Base-by-base conservation (phyloP, 64 coral and sea anemone genomes). In the Cladopsammia gracilis region DNA sequence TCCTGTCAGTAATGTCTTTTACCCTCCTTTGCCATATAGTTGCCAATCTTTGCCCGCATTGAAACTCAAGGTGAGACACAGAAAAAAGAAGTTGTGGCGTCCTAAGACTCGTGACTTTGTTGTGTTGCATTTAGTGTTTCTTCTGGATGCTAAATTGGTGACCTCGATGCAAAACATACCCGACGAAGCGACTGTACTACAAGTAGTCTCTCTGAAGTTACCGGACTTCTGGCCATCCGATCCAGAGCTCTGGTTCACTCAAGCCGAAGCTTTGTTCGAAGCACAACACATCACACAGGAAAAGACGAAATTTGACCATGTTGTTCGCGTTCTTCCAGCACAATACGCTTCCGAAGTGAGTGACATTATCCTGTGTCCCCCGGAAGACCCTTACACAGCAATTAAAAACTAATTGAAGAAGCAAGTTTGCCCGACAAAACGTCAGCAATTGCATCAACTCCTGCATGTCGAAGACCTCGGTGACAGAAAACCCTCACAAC, bases 261-360 rank as follows among this genome's bases (percentile, higher is more conserved):
- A 83, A 83, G 79, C 43, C 43, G 79, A 83, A 64, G 79, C 58
- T 0, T 66, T 64, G 0, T 83, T 64, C 11, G 18, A 25, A 57
- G 57, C 77, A 20, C 26, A 73, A 73, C 43, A 73, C 16, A 73
- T 88, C 74, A 88, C 84, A 25, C 23, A 67, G 9, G 62, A 87
- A 22, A 81, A 82, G 64, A 88, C 92, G 43, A 88, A 88, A 46
- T 93, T 93, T 72, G 67, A 42, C 58, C 84, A 88, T 88, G 75
- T 88, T 13, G 73, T 94, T n/a, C n/a, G n/a, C n/a, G n/a, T n/a
- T n/a, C n/a, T n/a, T n/a, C n/a, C n/a, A n/a, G n/a, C n/a, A n/a
- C n/a, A n/a, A n/a, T n/a, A n/a, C n/a, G n/a, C n/a, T n/a, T n/a
- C n/a, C n/a, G n/a, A n/a, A n/a, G n/a, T n/a, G n/a, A n/a, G n/a